These are phyloP conservation scores for Mamestra brassicae DNA, from an alignment of 2,888 invertebrate genomes.

Conservation along the genomic window DNA sequence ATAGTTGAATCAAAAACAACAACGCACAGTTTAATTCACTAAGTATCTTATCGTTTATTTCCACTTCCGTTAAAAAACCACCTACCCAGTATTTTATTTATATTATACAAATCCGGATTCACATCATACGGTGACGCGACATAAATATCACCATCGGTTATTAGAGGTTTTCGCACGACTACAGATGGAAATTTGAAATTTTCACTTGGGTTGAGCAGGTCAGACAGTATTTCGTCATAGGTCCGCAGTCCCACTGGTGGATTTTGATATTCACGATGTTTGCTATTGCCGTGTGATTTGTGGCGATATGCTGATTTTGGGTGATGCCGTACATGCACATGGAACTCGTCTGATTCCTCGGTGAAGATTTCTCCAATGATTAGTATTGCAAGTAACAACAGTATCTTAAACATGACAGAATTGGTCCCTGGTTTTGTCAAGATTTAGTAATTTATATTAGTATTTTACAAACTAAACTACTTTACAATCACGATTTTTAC, in stretches of 20 bases:
- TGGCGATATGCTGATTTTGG: constrained; percentile 27
- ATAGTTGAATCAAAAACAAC: background rate
- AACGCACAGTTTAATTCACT: background rate
- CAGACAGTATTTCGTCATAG: background rate
- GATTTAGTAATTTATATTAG: background rate
- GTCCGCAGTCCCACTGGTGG: constrained; percentile 34
- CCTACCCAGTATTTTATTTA: background rate
- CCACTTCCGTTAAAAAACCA: constrained; percentile 1
- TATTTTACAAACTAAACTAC: background rate
- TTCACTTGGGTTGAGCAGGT: background rate
- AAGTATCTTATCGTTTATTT: background rate
- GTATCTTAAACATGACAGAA: constrained; percentile 34
- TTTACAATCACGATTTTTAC: background rate
- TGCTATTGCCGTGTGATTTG: background rate
- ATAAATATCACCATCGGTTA: constrained; percentile 1
- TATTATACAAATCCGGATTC: constrained; percentile 4
- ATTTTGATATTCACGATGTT: constrained; percentile 32
- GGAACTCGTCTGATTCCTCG: constrained; percentile 41
- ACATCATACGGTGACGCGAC: background rate
- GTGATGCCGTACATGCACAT: constrained; percentile 21
- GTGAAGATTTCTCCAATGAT: constrained; percentile 12
- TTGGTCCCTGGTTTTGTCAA: background rate
- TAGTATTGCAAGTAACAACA: constrained; percentile 32
- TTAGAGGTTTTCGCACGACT: background rate
- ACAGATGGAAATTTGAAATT: background rate